Evolutionary conservation across 2,797 vertebrate species (phyloP), one percentile per base, ranked within the genome.

Genomic region (Morus bassanus): DNA sequence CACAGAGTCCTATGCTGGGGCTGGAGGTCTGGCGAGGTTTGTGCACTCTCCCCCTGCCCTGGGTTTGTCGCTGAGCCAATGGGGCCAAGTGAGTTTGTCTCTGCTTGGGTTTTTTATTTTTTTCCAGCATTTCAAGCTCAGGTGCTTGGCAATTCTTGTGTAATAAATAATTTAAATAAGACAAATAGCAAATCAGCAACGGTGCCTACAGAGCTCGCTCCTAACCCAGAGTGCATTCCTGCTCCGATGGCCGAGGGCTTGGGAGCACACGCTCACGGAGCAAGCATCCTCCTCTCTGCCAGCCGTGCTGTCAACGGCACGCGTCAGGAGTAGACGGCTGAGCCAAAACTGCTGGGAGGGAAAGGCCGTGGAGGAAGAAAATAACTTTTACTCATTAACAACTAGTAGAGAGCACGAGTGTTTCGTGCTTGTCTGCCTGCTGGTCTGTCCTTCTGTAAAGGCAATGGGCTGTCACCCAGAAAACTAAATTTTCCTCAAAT

Each of bases 221-320:
- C 33, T 25, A 45, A 24, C 46, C 10, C 3, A 2, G 18, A 12
- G 18, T 27, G 30, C 31, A 5, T 64, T 72, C 67, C 35, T 31
- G 13, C n/a, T 33, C 46, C 2, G 2, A 13, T 27, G 53, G 46
- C 81, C 1, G 7, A 53, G 46, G 67, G n/a, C 14, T 18, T 18
- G 14, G 30, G 30, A 17, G 8, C 7, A 13, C 13, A 2, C 1
- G 2, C 2, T 13, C 15, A 10, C 0, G 6, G 46, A 33, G 24
- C 3, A 27, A 65, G 51, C 76, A 16, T 41, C 69, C 59, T 73
- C 50, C 51, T 43, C 27, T 28, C 48, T 43, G 43, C 56, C 56
- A 63, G 48, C 50, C 6, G 2, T 41, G 22, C 24, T 43, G 73
- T 16, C 35, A 24, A 18, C 4, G 18, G 27, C 57, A 27, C 24